These are phyloP conservation scores for Lycaon pictus DNA, from an alignment of 2,113 vertebrate species.

Conservation along the genomic window DNA sequence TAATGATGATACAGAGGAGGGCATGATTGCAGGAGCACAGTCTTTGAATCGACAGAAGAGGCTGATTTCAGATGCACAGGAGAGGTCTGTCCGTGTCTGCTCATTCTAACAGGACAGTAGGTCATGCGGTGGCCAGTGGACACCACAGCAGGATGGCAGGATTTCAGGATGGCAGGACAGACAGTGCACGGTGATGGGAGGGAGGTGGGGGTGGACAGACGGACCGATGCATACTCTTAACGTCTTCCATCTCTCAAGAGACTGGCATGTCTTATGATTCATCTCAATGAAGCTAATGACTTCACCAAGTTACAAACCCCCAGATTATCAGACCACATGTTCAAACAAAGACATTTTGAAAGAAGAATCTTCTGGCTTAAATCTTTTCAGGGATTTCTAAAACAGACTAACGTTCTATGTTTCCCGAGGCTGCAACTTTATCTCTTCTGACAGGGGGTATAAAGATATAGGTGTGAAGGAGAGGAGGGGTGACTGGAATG, in stretches of 20 bases:
- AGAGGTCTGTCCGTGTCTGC: not conserved
- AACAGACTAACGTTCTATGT: not conserved
- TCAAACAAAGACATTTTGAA: not conserved
- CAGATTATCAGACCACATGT: not conserved
- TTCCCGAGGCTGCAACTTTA: slow-evolving; percentile 12
- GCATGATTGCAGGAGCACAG: not conserved
- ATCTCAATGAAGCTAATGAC: not conserved
- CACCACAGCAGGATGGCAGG: rapidly evolving
- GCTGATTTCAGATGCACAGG: rapidly evolving
- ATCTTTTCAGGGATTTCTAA: not conserved
- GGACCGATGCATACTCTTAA: not conserved
- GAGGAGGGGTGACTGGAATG: not conserved
- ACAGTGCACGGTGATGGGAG: not conserved
- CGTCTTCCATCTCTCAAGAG: not conserved
- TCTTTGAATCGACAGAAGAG: not conserved
- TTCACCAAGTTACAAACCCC: not conserved
- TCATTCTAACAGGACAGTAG: rapidly evolving
- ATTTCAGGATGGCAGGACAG: rapidly evolving
- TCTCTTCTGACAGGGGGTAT: not conserved
- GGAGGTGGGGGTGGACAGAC: not conserved
- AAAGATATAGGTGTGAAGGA: not conserved
- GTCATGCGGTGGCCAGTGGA: rapidly evolving
- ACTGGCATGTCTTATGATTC: not conserved
- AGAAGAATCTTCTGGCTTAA: not conserved
- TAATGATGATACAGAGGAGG: not conserved